Conservation (phyloP, 2,797 vertebrate genomes). For the Xenentodon cancila region DNA sequence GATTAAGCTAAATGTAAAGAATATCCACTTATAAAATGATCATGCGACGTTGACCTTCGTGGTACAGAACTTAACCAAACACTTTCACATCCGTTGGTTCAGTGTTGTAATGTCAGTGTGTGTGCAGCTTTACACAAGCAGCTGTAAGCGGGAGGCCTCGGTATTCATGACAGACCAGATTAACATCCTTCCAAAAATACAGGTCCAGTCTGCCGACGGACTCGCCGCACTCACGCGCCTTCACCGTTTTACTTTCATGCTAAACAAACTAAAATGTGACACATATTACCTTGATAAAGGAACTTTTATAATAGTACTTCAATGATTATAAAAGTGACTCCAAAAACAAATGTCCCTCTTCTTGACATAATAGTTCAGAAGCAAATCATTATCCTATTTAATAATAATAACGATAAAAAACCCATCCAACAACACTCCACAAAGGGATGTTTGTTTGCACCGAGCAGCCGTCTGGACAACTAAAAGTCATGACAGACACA, state of each 20-base stretch:
- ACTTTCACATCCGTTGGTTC: background rate
- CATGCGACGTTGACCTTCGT: too few species aligned
- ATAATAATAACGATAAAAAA: background rate
- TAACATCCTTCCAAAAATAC: conserved; percentile 68
- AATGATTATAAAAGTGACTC: background rate
- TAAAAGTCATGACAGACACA: conserved; percentile 21
- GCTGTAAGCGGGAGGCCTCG: conserved; percentile 47
- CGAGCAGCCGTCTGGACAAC: conserved; percentile 31
- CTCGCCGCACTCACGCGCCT: conserved; percentile 3
- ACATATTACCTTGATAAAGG: background rate
- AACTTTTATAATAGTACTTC: background rate
- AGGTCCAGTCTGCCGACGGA: conserved; percentile 9
- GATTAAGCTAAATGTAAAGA: too few species aligned
- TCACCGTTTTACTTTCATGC: background rate
- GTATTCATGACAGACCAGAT: conserved; percentile 59
- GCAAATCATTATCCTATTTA: background rate
- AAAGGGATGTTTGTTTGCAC: conserved; percentile 5
- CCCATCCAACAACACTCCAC: conserved; percentile 6
- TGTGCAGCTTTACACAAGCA: background rate
- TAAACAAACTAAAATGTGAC: background rate
- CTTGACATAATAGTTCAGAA: conserved; percentile 1
- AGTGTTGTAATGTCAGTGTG: background rate
- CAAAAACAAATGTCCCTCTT: background rate
- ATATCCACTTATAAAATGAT: too few species aligned
- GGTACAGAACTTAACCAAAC: too few species aligned